A percentile compares a stretch with the other conserved stretches of the same genome.
Conservation (phyloP, 2,113 vertebrate genomes). For the Cephalopholis sonnerati region DNA sequence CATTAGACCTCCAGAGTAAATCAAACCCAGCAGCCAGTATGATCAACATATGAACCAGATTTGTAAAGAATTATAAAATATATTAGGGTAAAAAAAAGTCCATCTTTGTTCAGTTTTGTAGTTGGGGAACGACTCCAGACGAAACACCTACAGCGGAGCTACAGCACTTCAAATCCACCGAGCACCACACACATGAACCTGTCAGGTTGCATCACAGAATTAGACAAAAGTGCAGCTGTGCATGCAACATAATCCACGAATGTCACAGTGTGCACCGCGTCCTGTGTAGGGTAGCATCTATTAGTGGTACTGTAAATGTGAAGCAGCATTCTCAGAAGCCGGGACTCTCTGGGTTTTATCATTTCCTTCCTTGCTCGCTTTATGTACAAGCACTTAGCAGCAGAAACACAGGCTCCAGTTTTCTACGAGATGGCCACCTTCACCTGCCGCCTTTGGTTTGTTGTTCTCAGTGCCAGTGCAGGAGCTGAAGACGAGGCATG, state of each 20-base stretch:
- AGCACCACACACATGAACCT: slow-evolving; percentile 17
- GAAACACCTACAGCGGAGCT: slow-evolving; percentile 3
- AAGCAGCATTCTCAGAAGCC: slow-evolving; percentile 35
- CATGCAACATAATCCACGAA: slow-evolving; percentile 45
- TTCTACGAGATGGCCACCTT: slow-evolving; percentile 46
- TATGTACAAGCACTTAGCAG: slow-evolving; percentile 66
- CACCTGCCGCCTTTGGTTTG: slow-evolving; percentile 45
- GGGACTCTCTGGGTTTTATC: not conserved
- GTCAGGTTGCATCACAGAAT: slow-evolving; percentile 46
- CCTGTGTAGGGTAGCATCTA: slow-evolving; percentile 1
- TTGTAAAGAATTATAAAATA: too few relatives aligned
- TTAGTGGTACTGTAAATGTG: slow-evolving; percentile 12
- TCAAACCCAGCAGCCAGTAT: not conserved
- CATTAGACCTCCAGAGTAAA: not conserved
- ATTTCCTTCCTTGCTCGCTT: slow-evolving; percentile 18
- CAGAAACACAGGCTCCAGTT: slow-evolving; percentile 26
- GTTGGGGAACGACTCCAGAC: not conserved
- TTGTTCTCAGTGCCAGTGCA: slow-evolving; percentile 7
- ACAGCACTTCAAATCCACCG: slow-evolving; percentile 1
- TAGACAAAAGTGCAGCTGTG: slow-evolving; percentile 51
- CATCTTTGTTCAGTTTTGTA: not conserved
- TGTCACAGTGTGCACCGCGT: slow-evolving; percentile 1
- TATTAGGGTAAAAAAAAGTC: not conserved
- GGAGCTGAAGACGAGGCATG: not conserved
- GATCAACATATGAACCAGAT: not conserved